Evolutionary conservation across 2,888 invertebrate genomes (phyloP), one percentile per base, ranked within the genome.

Genomic region (Blastobasis lacticolella): DNA sequence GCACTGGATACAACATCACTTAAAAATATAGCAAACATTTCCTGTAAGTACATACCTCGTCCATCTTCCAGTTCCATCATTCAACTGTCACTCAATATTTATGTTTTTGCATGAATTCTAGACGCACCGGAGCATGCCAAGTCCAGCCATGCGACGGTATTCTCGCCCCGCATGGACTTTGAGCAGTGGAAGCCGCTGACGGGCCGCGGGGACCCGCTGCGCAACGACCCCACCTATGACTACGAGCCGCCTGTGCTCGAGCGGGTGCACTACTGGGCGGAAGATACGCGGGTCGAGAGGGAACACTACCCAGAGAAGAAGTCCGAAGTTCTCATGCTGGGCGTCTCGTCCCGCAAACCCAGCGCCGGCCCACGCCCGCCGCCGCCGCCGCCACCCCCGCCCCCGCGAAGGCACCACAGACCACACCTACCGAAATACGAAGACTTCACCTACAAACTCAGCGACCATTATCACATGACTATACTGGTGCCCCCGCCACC

Each of bases 151-250:
- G 70, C 78, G 6, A 78, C 87, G 7, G 75, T 92, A 54, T 93
- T 94, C 67, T 92, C 92, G 1, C 94, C 94, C 1, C 90, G 94
- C 9, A 91, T 94, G 91, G 94, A 95, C 71, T 95, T 94, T 75
- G 94, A 94, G 64, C 94, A 94, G 76, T 95, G 95, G 95, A 94
- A 93, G 57, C 95, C 95, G 0, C 60, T 88, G 56, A 89, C 95
- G 45, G 95, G 95, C 5, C 91, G 93, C 52, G 94, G 95, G 0
- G 94, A 95, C 75, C 95, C 95, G 0, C 72, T 95, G 46, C 94
- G 94, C 65, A 94, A 95, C 69, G 95, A 95, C 70, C 95, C 95
- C 6, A 95, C 95, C 0, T 95, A 93, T 72, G 95, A 95, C 71
- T 95, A 95, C 72, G 94, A 94, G 52, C 95, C 95, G 0, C 95